Evolutionary conservation across 2,113 vertebrate genomes (phyloP), one percentile per base, ranked within the genome.

Genomic region (Galbula dea): DNA sequence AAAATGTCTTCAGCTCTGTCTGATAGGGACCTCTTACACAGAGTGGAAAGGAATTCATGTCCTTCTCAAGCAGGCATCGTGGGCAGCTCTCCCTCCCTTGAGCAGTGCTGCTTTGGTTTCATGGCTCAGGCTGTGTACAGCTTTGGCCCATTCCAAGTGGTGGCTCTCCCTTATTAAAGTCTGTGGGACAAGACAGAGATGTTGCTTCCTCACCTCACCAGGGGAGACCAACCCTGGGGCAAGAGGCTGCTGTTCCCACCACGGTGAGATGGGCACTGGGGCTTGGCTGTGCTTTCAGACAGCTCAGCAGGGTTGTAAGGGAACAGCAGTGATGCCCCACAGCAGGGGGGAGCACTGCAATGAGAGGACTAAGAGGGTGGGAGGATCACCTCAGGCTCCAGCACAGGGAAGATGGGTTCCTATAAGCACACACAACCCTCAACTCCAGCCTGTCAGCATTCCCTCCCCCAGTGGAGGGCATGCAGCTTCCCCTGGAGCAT

Each of bases 211-310:
- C 23, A 29, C 10, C 24, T 65, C 20, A 18, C n/a, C 49, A 61
- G 1, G 8, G 20, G 14, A 74, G 66, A 71, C 34, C 3, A 9
- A 15, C 21, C 5, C 57, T 71, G 57, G 17, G 71, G 62, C 62
- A 61, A 55, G 69, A 0, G 2, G 77, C 22, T 41, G 30, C 12
- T 30, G 3, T 23, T 68, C 23, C 36, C 39, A 18, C 20, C 8
- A 1, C 4, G 24, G 30, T 3, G 3, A 77, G 30, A 13, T 12
- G 37, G 24, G 41, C 4, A 2, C 30, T 21, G 14, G 51, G 51
- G 51, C 43, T 72, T 1, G 0, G 27, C 24, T 0, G 0, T 9
- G 59, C 37, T 48, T 71, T 26, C 73, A 75, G 39, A 20, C 34
- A 67, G 43, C 18, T 19, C 59, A n/a, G 51, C 24, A 52, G 30